These are phyloP conservation scores for Linyphia triangularis DNA, from an alignment of 2,888 invertebrate genomes.

Conservation along the genomic window DNA sequence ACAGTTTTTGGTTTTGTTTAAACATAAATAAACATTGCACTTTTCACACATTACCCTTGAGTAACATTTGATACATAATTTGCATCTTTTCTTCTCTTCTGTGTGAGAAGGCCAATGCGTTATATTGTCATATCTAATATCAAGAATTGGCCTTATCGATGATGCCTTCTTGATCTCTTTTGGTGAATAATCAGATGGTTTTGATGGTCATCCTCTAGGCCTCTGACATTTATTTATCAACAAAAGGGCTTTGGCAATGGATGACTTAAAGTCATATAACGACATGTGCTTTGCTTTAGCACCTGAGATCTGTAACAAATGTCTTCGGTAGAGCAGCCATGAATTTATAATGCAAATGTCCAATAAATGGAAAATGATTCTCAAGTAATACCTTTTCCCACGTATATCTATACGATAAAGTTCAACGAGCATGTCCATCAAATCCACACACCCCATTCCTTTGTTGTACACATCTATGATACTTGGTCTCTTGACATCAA, in stretches of 20 bases:
- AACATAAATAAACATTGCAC: not conserved
- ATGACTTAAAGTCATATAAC: slow-evolving; percentile 4
- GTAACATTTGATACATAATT: slow-evolving; percentile 1
- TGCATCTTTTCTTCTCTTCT: slow-evolving; percentile 6
- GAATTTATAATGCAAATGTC: slow-evolving; percentile 27
- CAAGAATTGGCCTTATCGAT: no score
- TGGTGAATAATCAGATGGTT: not conserved
- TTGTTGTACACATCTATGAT: slow-evolving; percentile 12
- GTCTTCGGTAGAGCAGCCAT: slow-evolving; percentile 12
- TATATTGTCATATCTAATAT: slow-evolving; percentile 5
- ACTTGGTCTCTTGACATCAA: not conserved
- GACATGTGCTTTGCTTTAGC: not conserved
- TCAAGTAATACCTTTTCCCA: not conserved
- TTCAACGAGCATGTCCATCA: slow-evolving; percentile 6
- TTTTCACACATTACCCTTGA: slow-evolving; percentile 13
- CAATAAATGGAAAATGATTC: slow-evolving; percentile 17
- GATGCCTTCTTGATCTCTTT: not conserved
- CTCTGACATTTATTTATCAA: slow-evolving; percentile 7
- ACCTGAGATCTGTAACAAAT: not conserved
- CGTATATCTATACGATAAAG: slow-evolving; percentile 7
- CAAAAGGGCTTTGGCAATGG: slow-evolving; percentile 6
- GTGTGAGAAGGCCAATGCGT: not conserved
- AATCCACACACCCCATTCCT: slow-evolving; percentile 29
- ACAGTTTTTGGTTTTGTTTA: slow-evolving; percentile 12
- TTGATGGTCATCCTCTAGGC: not conserved